phyloP scores from a whole-genome alignment of 2,113 vertebrate species.

The Vidua chalybeata region DNA sequence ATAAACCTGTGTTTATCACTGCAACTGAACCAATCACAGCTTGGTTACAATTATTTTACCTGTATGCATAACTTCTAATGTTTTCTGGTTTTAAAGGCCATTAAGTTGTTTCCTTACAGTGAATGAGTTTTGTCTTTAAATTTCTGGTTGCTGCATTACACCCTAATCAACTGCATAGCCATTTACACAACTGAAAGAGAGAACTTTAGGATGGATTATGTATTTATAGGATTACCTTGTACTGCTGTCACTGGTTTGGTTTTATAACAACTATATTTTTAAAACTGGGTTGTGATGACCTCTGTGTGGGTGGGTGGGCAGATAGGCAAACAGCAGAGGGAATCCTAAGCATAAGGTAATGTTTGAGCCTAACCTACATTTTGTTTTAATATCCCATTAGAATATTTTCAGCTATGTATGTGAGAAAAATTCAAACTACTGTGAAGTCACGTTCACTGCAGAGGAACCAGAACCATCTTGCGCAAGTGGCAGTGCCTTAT shows the following conservation, averaged over 20 bases:
- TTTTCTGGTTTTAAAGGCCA: neutral
- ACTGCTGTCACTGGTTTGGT: neutral
- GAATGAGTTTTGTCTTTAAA: neutral
- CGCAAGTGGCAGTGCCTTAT: neutral
- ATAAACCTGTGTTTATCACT: neutral
- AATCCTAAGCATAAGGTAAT: neutral
- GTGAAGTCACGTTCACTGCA: neutral
- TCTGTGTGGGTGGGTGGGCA: neutral
- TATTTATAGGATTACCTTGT: slow-evolving; percentile 39
- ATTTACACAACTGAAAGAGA: neutral
- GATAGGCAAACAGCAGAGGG: neutral
- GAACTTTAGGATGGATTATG: slow-evolving; percentile 15
- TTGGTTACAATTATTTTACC: neutral
- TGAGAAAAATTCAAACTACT: neutral
- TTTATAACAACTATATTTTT: slow-evolving; percentile 33
- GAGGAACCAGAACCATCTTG: neutral
- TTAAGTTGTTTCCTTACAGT: neutral
- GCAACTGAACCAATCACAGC: neutral
- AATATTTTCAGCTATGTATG: neutral
- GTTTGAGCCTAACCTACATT: neutral
- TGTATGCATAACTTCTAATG: neutral
- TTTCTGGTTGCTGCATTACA: neutral
- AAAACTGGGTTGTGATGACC: slow-evolving; percentile 24
- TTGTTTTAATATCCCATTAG: neutral
- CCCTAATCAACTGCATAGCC: neutral